Evolutionary conservation across 1,140 invertebrate species (phyloP), one percentile per base, ranked within the genome.

Genomic region (Amphibalanus amphitrite): DNA sequence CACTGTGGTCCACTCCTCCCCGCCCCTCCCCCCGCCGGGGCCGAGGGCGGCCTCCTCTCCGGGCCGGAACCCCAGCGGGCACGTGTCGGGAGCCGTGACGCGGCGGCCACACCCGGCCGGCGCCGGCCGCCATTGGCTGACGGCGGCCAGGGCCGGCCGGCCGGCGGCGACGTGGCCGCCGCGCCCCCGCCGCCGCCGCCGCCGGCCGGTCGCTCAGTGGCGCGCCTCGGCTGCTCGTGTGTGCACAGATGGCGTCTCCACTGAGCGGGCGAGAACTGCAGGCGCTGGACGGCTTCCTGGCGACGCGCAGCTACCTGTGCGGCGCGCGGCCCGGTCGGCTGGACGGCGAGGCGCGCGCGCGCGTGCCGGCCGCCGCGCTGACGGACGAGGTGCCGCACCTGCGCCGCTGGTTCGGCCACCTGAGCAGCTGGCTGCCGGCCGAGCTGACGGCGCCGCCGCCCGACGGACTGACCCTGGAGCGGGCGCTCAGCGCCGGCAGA

Each of bases 141-240:
- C 89, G 0, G 93, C 33, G 33, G 33, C 33, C 4, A 15, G 4
- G 33, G 33, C 69, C 26, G 72, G 33, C 72, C 15, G 29, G 69
- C 13, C 80, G 80, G 79, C 82, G 91, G 90, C 84, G 91, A 86
- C 79, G 89, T 90, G 82, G 96, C 90, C 80, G 94, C 72, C 84
- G 80, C 0, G 93, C 89, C 0, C 93, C 93, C 75, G 92, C 85
- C 77, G 91, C 88, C 81, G 97, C 94, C 17, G 92, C 92, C 67
- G 90, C 85, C 79, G 85, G 92, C 80, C 93, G 91, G 80, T 93
- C 92, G 40, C 88, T 85, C 69, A 96, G 94, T 95, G 76, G 89
- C 85, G 38, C 93, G 80, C 65, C 88, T 82, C 76, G 88, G 86
- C 75, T 91, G 85, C 77, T 86, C 47, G 47, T 59, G 47, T 59